Base-by-base conservation (phyloP, 2,888 invertebrate genomes). In the Dryobota labecula region DNA sequence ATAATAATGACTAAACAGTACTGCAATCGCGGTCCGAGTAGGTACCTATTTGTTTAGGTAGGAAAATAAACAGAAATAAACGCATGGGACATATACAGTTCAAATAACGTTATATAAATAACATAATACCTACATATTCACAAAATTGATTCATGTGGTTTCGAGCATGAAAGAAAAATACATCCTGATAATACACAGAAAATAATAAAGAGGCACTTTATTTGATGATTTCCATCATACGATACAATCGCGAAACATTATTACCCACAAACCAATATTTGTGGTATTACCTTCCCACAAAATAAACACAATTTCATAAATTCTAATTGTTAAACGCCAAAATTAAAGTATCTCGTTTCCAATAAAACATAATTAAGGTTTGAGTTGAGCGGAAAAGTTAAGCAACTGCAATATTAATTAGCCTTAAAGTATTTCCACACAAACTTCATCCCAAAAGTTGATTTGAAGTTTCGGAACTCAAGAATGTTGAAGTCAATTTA, bases 371-470 rank as follows among this genome's bases (percentile, higher is more conserved):
- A 72, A 81, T 74, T 69, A 74, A 64, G 65, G 57, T 63, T 77
- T 60, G 66, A 80, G 36, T 69, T 57, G 61, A 61, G 36, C 45
- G 56, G 43, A 43, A 45, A 77, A 83, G 70, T 83, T 80, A 53
- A 68, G 66, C 60, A 63, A 77, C 73, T 73, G 81, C 65, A 73
- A 56, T 84, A 83, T 71, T 83, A 83, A 83, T 83, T 82, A 80
- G 84, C 57, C 56, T 71, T 58, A 72, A 84, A 81, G 82, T 82
- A 82, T 84, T 81, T 72, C 57, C 68, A 76, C 64, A 70, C 78
- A 81, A 84, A 84, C 65, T 84, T 81, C 56, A 65, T 69, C 68
- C 54, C 58, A 33, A 57, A 76, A 81, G 70, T 73, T 76, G 84
- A 81, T 81, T 78, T 70, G 47, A 84, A 84, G 60, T 78, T 80